phyloP scores from a whole-genome alignment of 2,888 invertebrate species.

The Helleia helle region DNA sequence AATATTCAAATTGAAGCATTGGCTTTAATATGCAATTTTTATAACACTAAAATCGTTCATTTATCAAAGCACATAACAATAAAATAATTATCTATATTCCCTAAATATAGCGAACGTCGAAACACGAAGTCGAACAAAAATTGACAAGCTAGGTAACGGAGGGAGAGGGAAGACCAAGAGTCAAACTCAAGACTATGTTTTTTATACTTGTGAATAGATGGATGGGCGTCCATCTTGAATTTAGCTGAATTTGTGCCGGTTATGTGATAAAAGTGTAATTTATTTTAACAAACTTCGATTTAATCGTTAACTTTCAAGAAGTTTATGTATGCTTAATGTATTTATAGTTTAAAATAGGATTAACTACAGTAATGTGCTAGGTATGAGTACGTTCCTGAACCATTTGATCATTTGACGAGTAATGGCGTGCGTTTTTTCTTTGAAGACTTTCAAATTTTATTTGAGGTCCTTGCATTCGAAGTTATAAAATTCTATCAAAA shows the following conservation, averaged over 20 bases:
- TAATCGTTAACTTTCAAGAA: conserved; percentile 63
- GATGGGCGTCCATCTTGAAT: conserved; percentile 88
- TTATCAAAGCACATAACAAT: too few relatives aligned
- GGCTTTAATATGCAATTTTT: too few relatives aligned
- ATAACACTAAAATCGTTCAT: too few relatives aligned
- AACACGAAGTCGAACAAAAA: too few relatives aligned
- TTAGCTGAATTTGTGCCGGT: conserved; percentile 84
- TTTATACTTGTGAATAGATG: conserved; percentile 49
- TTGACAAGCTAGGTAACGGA: not conserved
- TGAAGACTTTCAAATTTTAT: conserved; percentile 71
- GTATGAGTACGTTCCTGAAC: conserved; percentile 71
- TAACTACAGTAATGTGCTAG: conserved; percentile 82
- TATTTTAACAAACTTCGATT: conserved; percentile 55
- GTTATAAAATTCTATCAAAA: conserved; percentile 26
- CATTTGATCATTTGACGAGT: conserved; percentile 72
- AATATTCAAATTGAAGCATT: too few relatives aligned
- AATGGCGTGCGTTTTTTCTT: conserved; percentile 79
- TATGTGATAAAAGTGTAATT: conserved; percentile 72
- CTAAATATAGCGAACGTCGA: too few relatives aligned
- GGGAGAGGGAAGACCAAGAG: conserved; percentile 11
- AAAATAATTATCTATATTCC: too few relatives aligned
- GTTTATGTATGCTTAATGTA: conserved; percentile 61
- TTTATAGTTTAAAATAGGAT: conserved; percentile 71
- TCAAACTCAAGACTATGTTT: conserved; percentile 6
- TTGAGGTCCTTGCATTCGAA: conserved; percentile 47